Evolutionary conservation across 2,888 invertebrate species (phyloP), one percentile per base, ranked within the genome.

Genomic region (Nezara viridula): DNA sequence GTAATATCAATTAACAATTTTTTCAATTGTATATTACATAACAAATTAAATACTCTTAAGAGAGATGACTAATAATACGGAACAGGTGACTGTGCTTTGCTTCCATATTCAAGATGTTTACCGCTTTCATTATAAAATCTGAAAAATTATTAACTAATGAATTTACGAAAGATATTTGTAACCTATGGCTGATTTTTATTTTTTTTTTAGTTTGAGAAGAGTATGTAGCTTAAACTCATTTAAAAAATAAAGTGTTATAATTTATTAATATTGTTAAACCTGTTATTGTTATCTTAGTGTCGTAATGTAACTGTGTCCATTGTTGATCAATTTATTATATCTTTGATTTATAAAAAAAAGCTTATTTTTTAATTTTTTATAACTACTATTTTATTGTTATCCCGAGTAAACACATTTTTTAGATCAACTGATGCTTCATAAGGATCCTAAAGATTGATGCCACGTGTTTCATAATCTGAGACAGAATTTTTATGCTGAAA

Each of bases 201-300:
- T 66, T 85, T 47, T 85, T 37, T 52, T 81, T 10, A 47, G 89
- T 60, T 55, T 49, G 73, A 86, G 24, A 44, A 44, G 60, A 60
- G 50, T 44, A 47, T 47, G 44, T 89, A 81, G 89, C 32, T 55
- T 66, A 27, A 49, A 55, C 66, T 66, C 49, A 60, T 47, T 85
- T 86, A n/a, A 47, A 49, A 66, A 55, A 85, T 77, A 52, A 87
- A 55, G 55, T 86, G 86, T 89, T 86, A 89, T 49, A 86, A 88
- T 88, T 88, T 89, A 86, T 60, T 90, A 86, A 85, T 85, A 88
- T 88, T 60, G 85, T 90, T 88, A 89, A 87, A 90, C 88, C 89
- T 90, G 90, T 90, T 90, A 90, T 89, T 90, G 89, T 89, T 90
- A 88, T 85, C 86, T 90, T 90, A 90, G 89, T 89, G 90, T 90